Evolutionary conservation across 2,797 vertebrate species (phyloP).

Genomic region (Prunella strophiata): DNA sequence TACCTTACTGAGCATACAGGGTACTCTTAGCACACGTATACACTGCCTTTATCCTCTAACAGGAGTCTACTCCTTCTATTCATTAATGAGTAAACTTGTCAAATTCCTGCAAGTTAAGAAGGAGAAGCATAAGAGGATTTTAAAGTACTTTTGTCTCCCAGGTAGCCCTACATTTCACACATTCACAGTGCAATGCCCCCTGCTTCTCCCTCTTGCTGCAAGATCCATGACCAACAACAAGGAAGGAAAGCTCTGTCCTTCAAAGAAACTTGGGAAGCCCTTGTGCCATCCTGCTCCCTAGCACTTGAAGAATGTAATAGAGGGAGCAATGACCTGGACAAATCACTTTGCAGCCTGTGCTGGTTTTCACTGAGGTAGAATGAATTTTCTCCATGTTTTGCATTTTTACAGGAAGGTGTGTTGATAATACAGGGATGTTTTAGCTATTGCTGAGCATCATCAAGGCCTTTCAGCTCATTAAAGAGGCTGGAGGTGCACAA

Average conservation of each 20-base stretch:
- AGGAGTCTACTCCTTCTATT: background rate
- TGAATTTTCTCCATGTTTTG: background rate
- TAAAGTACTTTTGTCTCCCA: background rate
- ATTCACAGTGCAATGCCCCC: background rate
- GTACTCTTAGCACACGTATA: background rate
- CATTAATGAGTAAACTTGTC: background rate
- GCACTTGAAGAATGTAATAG: background rate
- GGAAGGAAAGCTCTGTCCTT: background rate
- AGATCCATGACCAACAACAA: accelerated
- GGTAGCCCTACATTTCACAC: background rate
- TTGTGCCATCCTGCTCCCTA: background rate
- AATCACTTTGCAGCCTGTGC: background rate
- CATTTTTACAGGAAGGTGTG: background rate
- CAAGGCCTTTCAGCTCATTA: background rate
- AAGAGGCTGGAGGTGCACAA: background rate
- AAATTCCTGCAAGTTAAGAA: background rate
- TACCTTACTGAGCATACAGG: background rate
- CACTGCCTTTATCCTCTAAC: background rate
- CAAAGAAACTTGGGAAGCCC: background rate
- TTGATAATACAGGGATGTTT: background rate
- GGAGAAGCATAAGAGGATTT: background rate
- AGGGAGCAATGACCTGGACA: background rate
- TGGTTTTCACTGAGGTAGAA: background rate
- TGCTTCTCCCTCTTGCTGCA: background rate
- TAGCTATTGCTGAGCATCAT: accelerated